Base-by-base conservation (phyloP, 2,113 vertebrate species). In the Sceloporus undulatus region DNA sequence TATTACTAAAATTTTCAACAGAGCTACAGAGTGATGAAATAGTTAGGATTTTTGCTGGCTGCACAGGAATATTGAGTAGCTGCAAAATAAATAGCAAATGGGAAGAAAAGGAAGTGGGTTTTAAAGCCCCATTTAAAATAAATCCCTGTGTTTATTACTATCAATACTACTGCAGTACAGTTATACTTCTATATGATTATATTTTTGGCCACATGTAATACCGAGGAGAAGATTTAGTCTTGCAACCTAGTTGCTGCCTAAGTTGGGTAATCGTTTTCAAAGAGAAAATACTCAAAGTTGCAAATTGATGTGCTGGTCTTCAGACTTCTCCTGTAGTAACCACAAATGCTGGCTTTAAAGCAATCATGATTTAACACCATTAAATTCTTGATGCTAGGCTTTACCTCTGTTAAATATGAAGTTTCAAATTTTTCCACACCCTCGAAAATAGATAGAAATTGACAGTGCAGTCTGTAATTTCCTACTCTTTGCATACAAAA, bases 51-150 rank as follows among this genome's bases (percentile, higher is more conserved):
- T 94, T 94, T 96, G 91, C 91, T 91, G 91, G 87, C 93, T 92
- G 68, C 91, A 90, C 91, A 92, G 92, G 91, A 95, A 92, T 94
- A 94, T 90, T 93, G 92, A 87, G 92, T 95, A 93, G 94, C 94
- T 95, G 90, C 91, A 94, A 95, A 94, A 94, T 95, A 96, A 95
- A 96, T 93, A 92, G 73, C 76, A 92, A 95, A 93, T 89, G 89
- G 85, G 85, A 87, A 88, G 81, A 93, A 91, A 95, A 95, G 95
- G 95, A 96, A 94, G 94, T 94, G 84, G 89, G 92, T 85, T 94
- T 94, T 94, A 89, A 93, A 93, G 94, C 91, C 23, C 18, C 92
- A 92, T 95, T 95, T 96, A 89, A 93, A 93, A 95, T 91, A 95
- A 93, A 95, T 94, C 86, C 91, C 82, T 86, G 81, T 95, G 89